A percentile compares a stretch with the other conserved stretches of the same genome.
These are phyloP conservation scores for Trinectes maculatus DNA, from an alignment of 2,113 vertebrate genomes.

Conservation along the genomic window DNA sequence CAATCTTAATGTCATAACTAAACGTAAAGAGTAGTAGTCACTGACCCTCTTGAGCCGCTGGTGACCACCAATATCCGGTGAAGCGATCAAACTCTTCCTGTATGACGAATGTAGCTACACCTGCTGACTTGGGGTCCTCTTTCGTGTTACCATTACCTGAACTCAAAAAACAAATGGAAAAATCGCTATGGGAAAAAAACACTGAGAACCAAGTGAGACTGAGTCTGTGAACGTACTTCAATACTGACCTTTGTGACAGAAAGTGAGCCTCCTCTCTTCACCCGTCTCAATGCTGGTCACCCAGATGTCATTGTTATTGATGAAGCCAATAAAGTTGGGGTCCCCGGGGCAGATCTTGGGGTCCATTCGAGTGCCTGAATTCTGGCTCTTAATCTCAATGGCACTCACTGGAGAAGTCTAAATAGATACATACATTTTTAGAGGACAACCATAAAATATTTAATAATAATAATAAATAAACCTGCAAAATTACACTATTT, in stretches of 20 bases:
- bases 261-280: constrained; percentile 90
- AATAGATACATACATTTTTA: no score
- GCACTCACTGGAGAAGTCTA: constrained; percentile 91
- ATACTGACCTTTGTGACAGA: constrained; percentile 89
- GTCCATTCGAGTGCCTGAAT: constrained; percentile 93
- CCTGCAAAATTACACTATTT: no score
- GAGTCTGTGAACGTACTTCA: neutral
- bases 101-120: constrained; percentile 94
- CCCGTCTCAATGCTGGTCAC: constrained; percentile 87
- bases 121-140: constrained; percentile 91
- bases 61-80: constrained; percentile 96
- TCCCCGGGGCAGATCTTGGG: constrained; percentile 92
- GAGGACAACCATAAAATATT: no score
- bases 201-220: neutral
- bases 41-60: constrained; percentile 86
- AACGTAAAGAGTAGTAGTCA: neutral
- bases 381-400: constrained; percentile 91
- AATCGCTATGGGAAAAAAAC: neutral
- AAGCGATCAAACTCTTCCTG: constrained; percentile 97
- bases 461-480: no score
- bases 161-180: constrained; percentile 7
- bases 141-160: constrained; percentile 88
- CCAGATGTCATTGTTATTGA: constrained; percentile 94
- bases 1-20: neutral
- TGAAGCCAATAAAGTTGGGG: constrained; percentile 91